Conservation (phyloP, 2,797 vertebrate genomes). For the Acanthurus tractus region DNA sequence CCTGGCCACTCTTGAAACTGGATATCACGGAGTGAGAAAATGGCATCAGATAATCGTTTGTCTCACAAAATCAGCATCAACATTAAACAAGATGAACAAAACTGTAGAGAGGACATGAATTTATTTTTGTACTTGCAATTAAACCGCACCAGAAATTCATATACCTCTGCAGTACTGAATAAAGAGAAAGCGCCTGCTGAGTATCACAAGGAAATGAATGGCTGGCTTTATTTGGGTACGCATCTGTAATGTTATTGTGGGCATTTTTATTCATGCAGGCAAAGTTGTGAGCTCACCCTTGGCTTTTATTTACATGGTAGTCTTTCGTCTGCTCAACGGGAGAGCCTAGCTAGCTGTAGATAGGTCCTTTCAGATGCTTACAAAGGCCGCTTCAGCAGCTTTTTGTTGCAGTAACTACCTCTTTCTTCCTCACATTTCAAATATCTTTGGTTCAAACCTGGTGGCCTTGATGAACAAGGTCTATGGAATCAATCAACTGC, state of each 20-base stretch:
- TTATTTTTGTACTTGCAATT: conserved; percentile 58
- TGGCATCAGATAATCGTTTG: conserved; percentile 10
- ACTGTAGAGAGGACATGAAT: conserved; percentile 23
- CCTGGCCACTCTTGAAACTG: conserved; percentile 32
- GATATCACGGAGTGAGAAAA: conserved; percentile 42
- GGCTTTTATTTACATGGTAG: conserved; percentile 85
- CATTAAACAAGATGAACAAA: conserved; percentile 30
- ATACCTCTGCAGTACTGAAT: conserved; percentile 53
- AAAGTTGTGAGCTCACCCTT: conserved; percentile 83
- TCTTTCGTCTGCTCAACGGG: conserved; percentile 80
- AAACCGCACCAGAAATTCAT: conserved; percentile 60
- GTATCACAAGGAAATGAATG: conserved; percentile 69
- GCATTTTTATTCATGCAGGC: conserved; percentile 79
- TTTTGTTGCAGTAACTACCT: conserved; percentile 86
- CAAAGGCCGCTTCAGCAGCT: conserved; percentile 83
- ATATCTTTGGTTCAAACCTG: conserved; percentile 86
- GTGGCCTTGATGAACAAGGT: conserved; percentile 87
- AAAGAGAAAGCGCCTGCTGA: conserved; percentile 64
- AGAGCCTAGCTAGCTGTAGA: conserved; percentile 81
- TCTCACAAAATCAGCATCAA: conserved; percentile 30
- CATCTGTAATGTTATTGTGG: conserved; percentile 82
- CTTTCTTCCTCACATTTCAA: conserved; percentile 86
- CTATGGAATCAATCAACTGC: conserved; percentile 85
- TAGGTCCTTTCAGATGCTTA: conserved; percentile 82
- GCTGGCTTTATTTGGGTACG: conserved; percentile 78